Conservation (phyloP, 2,113 vertebrate species). For the Hymenochirus boettgeri region DNA sequence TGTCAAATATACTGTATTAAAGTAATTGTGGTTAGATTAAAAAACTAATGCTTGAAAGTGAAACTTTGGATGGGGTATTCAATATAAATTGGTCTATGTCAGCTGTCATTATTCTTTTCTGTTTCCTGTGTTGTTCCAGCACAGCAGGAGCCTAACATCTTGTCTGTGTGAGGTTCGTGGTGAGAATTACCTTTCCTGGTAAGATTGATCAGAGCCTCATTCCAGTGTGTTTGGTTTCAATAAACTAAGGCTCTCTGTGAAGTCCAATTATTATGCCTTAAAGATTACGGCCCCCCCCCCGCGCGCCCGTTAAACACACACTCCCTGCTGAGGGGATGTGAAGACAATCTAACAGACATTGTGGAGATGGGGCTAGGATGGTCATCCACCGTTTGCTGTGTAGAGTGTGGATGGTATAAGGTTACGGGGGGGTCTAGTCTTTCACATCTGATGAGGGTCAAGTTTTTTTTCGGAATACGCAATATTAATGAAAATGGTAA, state of each 20-base stretch:
- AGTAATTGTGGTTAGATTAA: constrained; percentile 26
- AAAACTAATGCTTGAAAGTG: constrained; percentile 24
- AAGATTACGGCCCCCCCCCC: no score
- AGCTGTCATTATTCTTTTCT: constrained; percentile 83
- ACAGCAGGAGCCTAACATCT: constrained; percentile 75
- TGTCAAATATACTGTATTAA: constrained; percentile 51
- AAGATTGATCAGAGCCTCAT: constrained; percentile 86
- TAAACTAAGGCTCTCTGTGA: constrained; percentile 83
- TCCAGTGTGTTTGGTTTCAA: constrained; percentile 83
- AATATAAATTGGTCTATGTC: constrained; percentile 94
- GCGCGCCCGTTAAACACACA: no score
- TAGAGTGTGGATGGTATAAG: no score
- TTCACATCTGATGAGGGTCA: no score
- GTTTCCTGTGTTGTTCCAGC: constrained; percentile 63
- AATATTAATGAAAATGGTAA: no score
- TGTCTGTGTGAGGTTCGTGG: constrained; percentile 93
- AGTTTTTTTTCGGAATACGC: no score
- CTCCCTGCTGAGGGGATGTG: no score
- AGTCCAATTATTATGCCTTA: constrained; percentile 77
- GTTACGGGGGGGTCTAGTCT: no score
- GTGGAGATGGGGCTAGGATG: no score
- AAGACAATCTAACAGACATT: no score
- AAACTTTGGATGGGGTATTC: constrained; percentile 79
- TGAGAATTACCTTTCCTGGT: constrained; percentile 86
- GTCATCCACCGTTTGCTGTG: no score